phyloP scores from a whole-genome alignment of 2,113 vertebrate genomes.

The Pavo muticus region DNA sequence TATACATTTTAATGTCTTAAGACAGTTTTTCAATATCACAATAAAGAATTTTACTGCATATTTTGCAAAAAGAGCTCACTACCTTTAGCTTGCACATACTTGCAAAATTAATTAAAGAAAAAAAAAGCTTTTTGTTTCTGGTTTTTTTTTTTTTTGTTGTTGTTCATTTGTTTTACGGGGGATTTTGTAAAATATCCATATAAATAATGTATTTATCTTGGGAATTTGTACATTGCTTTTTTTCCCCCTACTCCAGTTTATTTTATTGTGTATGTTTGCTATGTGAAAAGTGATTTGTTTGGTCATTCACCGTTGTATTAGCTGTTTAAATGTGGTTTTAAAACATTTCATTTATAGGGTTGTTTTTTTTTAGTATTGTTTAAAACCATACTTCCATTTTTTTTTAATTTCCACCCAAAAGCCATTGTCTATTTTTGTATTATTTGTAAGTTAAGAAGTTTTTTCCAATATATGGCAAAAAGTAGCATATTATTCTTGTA shows the following conservation, averaged over 20 bases:
- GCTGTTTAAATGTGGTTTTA: slow-evolving; percentile 94
- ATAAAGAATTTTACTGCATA: slow-evolving; percentile 86
- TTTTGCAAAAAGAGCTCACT: slow-evolving; percentile 90
- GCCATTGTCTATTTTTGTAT: slow-evolving; percentile 99
- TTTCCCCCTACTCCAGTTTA: slow-evolving; percentile 76
- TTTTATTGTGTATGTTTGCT: slow-evolving; percentile 94
- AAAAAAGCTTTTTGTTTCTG: slow-evolving; percentile 73
- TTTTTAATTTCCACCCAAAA: slow-evolving; percentile 87
- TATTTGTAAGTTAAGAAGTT: slow-evolving; percentile 97
- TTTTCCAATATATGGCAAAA: slow-evolving; percentile 94
- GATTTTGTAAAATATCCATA: slow-evolving; percentile 97
- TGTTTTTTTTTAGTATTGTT: slow-evolving; percentile 85
- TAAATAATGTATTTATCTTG: slow-evolving; percentile 99
- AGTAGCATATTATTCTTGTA: slow-evolving; percentile 96
- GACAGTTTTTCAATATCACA: slow-evolving; percentile 90
- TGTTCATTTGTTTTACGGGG: slow-evolving; percentile 81
- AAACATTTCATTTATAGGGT: slow-evolving; percentile 83
- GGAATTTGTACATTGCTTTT: slow-evolving; percentile 95
- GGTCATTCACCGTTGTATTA: slow-evolving; percentile 88
- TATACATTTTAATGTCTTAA: slow-evolving; percentile 96
- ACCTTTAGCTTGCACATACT: slow-evolving; percentile 87
- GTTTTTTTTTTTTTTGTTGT: slow-evolving; percentile 49
- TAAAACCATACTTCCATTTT: slow-evolving; percentile 90
- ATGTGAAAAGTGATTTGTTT: slow-evolving; percentile 92
- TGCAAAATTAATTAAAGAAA: slow-evolving; percentile 81